Percentiles rank a stretch among this genome's conserved stretches.
These are phyloP conservation scores for Ceratothoa steindachneri DNA, from an alignment of 2,888 invertebrate species.

Conservation along the genomic window DNA sequence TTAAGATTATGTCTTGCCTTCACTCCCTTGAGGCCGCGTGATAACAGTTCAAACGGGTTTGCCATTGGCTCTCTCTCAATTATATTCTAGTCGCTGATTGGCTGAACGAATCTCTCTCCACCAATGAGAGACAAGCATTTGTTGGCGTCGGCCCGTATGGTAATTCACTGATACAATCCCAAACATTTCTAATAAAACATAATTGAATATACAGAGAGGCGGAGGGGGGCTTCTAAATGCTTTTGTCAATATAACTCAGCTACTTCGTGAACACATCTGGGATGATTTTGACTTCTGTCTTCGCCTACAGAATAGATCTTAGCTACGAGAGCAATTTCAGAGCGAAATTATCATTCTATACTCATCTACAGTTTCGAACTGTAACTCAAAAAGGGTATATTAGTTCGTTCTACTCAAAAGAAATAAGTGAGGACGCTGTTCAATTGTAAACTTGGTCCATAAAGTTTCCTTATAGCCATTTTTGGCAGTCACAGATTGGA, in stretches of 20 bases:
- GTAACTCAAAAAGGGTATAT: background rate
- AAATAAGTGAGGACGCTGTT: background rate
- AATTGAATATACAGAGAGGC: background rate
- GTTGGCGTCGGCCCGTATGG: conserved; percentile 13
- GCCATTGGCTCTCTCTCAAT: conserved; percentile 41
- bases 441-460: background rate
- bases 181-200: conserved; percentile 8
- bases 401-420: background rate
- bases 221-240: background rate
- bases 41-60: conserved; percentile 38
- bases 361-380: background rate
- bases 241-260: background rate
- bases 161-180: conserved; percentile 12
- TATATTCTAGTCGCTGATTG: conserved; percentile 37
- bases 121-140: background rate
- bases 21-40: conserved; percentile 42
- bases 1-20: conserved; percentile 36
- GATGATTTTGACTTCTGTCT: conserved; percentile 1
- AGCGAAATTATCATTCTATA: background rate
- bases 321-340: background rate
- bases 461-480: background rate
- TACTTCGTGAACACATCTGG: background rate
- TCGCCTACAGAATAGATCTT: background rate
- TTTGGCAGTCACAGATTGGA: no score
- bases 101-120: conserved; percentile 13